phyloP scores from a whole-genome alignment of 37 sponge, comb jelly and placozoan species.

The Axinella damicornis region DNA sequence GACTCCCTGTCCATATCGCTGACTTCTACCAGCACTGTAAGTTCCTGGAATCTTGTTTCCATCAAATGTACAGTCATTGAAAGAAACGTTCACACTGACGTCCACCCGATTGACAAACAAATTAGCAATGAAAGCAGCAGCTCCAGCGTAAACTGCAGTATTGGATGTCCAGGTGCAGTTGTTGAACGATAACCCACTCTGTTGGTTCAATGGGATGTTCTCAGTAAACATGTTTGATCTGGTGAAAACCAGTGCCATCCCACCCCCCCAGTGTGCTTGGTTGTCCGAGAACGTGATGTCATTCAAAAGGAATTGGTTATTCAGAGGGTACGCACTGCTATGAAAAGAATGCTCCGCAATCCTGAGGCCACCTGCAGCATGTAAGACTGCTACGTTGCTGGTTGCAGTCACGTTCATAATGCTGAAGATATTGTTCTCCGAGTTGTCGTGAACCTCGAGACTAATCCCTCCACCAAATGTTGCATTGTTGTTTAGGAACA shows the following conservation, averaged over 20 bases:
- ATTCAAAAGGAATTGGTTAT: background rate
- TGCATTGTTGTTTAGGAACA: slow-evolving; percentile 24
- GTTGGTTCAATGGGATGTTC: no score
- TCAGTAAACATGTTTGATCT: no score
- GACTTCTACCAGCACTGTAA: background rate
- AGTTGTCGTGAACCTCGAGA: slow-evolving; percentile 8
- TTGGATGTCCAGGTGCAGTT: background rate
- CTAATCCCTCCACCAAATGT: slow-evolving; percentile 31
- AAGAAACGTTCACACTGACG: background rate
- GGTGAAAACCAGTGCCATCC: background rate
- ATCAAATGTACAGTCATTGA: background rate
- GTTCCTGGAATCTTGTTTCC: background rate
- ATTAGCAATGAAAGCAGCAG: background rate
- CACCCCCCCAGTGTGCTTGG: background rate
- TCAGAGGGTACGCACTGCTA: no score
- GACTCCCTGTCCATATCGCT: background rate
- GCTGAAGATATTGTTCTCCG: background rate
- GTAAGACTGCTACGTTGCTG: background rate
- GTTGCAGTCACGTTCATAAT: background rate
- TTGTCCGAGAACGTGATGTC: background rate
- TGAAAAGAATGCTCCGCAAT: no score
- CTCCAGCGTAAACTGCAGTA: background rate
- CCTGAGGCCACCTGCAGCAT: slow-evolving; percentile 27
- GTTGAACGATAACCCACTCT: no score
- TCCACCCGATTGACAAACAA: background rate